Evolutionary conservation across 2,888 invertebrate genomes (phyloP).

Genomic region (Deilephila porcellus): DNA sequence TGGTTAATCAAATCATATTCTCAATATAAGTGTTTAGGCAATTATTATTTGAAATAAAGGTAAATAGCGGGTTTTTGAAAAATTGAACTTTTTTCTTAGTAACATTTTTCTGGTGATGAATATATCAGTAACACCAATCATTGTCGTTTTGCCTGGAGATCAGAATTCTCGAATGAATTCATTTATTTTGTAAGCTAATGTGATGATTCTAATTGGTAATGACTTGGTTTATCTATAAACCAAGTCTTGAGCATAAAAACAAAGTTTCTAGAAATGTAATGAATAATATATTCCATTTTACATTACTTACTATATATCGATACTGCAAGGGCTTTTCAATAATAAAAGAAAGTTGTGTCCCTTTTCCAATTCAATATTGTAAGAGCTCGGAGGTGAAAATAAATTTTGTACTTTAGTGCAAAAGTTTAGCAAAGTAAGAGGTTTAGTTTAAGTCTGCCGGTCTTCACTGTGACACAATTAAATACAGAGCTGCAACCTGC

Average conservation of each 20-base stretch:
- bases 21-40: no score
- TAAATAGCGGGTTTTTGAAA: no score
- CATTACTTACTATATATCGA: not conserved
- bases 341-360: not conserved
- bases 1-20: no score
- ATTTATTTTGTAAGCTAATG: no score
- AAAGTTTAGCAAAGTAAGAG: conserved; percentile 5
- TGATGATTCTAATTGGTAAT: no score
- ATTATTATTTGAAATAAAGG: no score
- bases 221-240: no score
- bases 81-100: no score
- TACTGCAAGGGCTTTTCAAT: conserved; percentile 7
- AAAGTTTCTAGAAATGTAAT: not conserved
- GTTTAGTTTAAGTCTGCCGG: not conserved
- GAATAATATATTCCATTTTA: not conserved
- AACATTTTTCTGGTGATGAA: no score
- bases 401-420: conserved; percentile 6
- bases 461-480: not conserved
- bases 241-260: not conserved
- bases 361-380: conserved; percentile 1
- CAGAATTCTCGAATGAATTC: no score
- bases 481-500: not conserved
- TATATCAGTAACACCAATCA: no score
- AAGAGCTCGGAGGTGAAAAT: not conserved
- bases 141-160: no score